Evolutionary conservation across 2,888 invertebrate species (phyloP).

Genomic region (Ashinkailepas kermadecensis): DNA sequence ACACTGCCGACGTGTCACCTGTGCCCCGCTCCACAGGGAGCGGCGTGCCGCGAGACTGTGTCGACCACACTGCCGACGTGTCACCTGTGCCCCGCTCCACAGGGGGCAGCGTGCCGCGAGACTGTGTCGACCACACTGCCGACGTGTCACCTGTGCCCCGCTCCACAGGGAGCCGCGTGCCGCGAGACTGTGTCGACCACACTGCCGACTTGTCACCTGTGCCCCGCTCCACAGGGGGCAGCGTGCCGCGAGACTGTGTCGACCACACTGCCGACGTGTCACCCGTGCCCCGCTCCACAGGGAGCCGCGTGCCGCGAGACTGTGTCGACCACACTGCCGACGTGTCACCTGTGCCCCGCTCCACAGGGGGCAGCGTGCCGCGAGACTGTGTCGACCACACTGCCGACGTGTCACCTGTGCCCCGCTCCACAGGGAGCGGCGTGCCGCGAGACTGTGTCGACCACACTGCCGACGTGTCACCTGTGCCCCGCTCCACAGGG

Average conservation of each 20-base stretch:
- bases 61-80: conserved; percentile 13
- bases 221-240: not conserved
- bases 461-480: conserved; percentile 3
- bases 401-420: not conserved
- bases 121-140: conserved; percentile 11
- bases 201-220: conserved; percentile 1
- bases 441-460: conserved; percentile 18
- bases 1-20: conserved; percentile 4
- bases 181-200: conserved; percentile 8
- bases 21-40: not conserved
- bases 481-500: not conserved
- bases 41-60: conserved; percentile 7
- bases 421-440: not conserved
- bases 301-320: not conserved
- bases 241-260: conserved; percentile 10
- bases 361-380: not conserved
- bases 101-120: conserved; percentile 5
- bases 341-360: not conserved
- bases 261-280: conserved; percentile 12
- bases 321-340: conserved; percentile 13
- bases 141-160: not conserved
- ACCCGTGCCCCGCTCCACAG: not conserved
- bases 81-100: not conserved
- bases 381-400: conserved; percentile 12
- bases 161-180: not conserved